Percentiles rank a stretch among this genome's conserved stretches.
phyloP scores from a whole-genome alignment of 2,113 vertebrate species.

The Larimichthys crocea region DNA sequence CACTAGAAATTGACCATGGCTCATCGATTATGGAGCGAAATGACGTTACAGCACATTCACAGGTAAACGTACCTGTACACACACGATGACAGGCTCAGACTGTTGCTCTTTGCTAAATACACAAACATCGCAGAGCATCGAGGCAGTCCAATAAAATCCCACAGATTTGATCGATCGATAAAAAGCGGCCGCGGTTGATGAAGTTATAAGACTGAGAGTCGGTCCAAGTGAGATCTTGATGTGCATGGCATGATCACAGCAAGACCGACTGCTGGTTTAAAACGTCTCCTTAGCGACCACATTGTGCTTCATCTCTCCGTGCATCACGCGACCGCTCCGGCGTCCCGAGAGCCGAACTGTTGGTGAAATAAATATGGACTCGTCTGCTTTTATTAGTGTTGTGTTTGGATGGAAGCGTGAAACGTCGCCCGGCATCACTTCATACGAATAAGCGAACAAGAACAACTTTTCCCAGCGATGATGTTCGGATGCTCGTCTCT shows the following conservation, averaged over 20 bases:
- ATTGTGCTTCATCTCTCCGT: neutral
- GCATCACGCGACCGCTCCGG: neutral
- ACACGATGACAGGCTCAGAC: too few relatives aligned
- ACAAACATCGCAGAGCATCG: too few relatives aligned
- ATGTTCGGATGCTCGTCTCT: slow-evolving; percentile 43
- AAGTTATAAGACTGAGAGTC: too few relatives aligned
- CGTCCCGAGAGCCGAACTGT: neutral
- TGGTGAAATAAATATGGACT: neutral
- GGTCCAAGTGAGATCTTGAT: too few relatives aligned
- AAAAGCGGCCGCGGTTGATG: too few relatives aligned
- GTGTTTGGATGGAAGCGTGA: neutral
- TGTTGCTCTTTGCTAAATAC: too few relatives aligned
- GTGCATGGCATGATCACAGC: too few relatives aligned
- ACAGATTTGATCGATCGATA: too few relatives aligned
- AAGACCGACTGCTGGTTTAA: too few relatives aligned
- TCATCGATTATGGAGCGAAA: neutral
- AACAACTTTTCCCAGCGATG: neutral
- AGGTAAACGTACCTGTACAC: too few relatives aligned
- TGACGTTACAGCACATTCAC: neutral
- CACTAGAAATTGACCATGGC: neutral
- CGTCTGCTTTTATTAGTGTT: neutral
- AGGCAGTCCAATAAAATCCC: too few relatives aligned
- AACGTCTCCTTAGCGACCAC: too few relatives aligned
- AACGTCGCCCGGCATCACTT: slow-evolving; percentile 11
- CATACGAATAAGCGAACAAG: slow-evolving; percentile 13